A percentile compares a stretch with the other conserved stretches of the same genome.
These are phyloP conservation scores for Liopterus haemorrhoidalis DNA, from an alignment of 2,888 invertebrate species.

Conservation along the genomic window DNA sequence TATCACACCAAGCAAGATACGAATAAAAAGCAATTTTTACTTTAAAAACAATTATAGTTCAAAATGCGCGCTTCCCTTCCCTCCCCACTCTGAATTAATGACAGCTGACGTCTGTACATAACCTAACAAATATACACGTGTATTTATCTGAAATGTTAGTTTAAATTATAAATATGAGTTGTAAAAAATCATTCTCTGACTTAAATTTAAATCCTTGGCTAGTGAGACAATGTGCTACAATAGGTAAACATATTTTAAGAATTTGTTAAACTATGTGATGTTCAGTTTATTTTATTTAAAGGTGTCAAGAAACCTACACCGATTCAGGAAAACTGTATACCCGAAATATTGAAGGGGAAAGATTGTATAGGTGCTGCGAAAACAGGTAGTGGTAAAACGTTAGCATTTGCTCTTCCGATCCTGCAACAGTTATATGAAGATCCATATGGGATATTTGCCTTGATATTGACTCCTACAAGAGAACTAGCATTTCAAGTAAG, in stretches of 20 bases:
- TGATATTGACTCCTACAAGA: slow-evolving; percentile 91
- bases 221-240: slow-evolving; percentile 59
- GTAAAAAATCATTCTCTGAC: slow-evolving; percentile 50
- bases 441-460: slow-evolving; percentile 92
- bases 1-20: no score
- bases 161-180: no score
- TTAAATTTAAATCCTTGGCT: slow-evolving; percentile 69
- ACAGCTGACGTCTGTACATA: no score
- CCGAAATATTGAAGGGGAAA: slow-evolving; percentile 66
- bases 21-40: no score
- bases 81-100: no score
- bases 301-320: slow-evolving; percentile 74
- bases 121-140: no score
- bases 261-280: not conserved
- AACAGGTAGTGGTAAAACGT: slow-evolving; percentile 97
- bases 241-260: slow-evolving; percentile 52
- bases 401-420: slow-evolving; percentile 94
- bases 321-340: slow-evolving; percentile 77
- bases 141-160: no score
- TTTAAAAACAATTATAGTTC: no score
- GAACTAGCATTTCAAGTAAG: slow-evolving; percentile 78
- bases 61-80: no score
- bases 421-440: slow-evolving; percentile 87
- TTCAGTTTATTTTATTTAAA: slow-evolving; percentile 42
- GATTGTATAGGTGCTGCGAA: slow-evolving; percentile 96